Percentiles rank a stretch among this genome's conserved stretches.
These are phyloP conservation scores for Bombus affinis DNA, from an alignment of 1,140 invertebrate species.

Conservation along the genomic window DNA sequence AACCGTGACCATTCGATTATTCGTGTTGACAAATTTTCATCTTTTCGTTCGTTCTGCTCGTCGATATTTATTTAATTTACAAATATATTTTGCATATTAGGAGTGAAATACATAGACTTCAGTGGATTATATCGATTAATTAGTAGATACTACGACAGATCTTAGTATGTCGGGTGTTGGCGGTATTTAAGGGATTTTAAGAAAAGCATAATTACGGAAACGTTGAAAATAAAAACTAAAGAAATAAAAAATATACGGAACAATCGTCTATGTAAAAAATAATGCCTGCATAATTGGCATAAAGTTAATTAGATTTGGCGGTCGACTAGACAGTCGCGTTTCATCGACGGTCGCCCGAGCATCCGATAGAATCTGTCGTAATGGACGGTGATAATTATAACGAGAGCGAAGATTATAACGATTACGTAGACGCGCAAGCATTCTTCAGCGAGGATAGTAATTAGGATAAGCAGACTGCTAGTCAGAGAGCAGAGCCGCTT, in stretches of 20 bases:
- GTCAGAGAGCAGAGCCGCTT: background rate
- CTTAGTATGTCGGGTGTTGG: no score
- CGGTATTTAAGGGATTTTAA: no score
- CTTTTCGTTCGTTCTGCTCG: background rate
- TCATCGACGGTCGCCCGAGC: background rate
- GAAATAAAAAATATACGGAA: no score
- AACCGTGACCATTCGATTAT: background rate
- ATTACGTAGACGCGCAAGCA: conserved; percentile 55
- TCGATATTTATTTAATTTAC: background rate
- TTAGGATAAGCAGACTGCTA: conserved; percentile 42
- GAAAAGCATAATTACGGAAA: no score
- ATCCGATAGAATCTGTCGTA: conserved; percentile 33
- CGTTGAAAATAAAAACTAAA: no score
- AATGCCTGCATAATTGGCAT: no score
- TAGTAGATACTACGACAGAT: no score
- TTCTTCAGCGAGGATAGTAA: conserved; percentile 36
- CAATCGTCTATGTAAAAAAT: background rate
- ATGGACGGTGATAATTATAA: conserved; percentile 70
- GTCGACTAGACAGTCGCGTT: conserved; percentile 15
- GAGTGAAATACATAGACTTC: no score
- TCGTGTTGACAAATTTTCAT: background rate
- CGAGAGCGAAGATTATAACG: conserved; percentile 69
- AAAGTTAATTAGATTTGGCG: conserved; percentile 67
- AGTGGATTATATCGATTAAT: no score
- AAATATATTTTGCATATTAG: no score